Conservation (phyloP, 2,113 vertebrate genomes). For the Nibea coibor region DNA sequence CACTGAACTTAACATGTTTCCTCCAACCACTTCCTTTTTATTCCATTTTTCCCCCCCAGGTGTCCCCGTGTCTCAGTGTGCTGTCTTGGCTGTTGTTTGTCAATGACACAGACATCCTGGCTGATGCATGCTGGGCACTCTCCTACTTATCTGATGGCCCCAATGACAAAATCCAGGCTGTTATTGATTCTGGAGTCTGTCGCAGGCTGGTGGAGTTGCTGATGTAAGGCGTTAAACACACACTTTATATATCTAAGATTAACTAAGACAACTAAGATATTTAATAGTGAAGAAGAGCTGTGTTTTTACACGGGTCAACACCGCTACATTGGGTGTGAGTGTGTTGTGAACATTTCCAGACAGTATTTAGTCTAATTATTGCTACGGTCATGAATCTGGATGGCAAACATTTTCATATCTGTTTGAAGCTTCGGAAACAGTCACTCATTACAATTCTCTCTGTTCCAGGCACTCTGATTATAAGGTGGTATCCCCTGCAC, state of each 20-base stretch:
- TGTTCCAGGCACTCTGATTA: conserved; percentile 93
- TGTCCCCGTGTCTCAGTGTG: conserved; percentile 96
- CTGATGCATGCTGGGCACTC: conserved; percentile 98
- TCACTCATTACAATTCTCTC: conserved; percentile 28
- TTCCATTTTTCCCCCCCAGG: conserved; percentile 79
- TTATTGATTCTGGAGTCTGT: conserved; percentile 98
- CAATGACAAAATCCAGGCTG: conserved; percentile 99
- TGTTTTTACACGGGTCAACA: background rate
- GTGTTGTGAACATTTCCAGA: background rate
- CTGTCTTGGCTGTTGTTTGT: conserved; percentile 98
- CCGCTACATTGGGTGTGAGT: background rate
- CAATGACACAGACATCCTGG: conserved; percentile 96
- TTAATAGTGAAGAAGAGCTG: conserved; percentile 8
- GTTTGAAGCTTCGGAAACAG: background rate
- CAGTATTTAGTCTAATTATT: background rate
- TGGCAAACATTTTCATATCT: background rate
- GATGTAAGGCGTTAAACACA: conserved; percentile 87
- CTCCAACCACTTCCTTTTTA: conserved; percentile 38
- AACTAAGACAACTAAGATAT: too few species aligned
- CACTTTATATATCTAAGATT: too few species aligned
- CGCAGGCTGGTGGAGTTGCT: conserved; percentile 96
- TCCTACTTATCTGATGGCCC: conserved; percentile 98
- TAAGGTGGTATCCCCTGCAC: conserved; percentile 97
- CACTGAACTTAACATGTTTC: background rate
- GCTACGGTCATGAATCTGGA: background rate